Evolutionary conservation across 2,888 invertebrate species (phyloP).

Genomic region (Spisula subtruncata): DNA sequence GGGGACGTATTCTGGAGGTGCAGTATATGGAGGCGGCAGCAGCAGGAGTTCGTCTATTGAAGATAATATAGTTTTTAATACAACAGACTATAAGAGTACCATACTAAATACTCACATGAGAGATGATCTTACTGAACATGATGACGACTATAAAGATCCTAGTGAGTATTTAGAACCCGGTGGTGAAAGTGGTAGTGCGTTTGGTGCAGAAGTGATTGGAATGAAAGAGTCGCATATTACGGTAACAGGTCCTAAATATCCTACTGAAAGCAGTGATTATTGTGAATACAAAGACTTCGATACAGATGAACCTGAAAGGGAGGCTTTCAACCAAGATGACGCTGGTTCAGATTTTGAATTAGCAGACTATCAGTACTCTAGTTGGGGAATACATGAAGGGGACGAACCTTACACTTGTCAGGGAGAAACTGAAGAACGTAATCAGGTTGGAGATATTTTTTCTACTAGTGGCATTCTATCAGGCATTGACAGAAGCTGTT

Average conservation of each 20-base stretch:
- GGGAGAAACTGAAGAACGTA: background rate
- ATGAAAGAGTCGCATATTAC: background rate
- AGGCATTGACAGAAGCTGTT: background rate
- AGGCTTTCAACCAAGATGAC: background rate
- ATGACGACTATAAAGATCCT: conserved; percentile 31
- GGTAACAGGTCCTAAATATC: background rate
- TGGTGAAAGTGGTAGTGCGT: background rate
- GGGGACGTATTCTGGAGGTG: background rate
- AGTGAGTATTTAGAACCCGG: background rate
- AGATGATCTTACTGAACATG: conserved; percentile 8
- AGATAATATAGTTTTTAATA: background rate
- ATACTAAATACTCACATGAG: background rate
- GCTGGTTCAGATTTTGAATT: background rate
- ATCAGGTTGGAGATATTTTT: background rate
- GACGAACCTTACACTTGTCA: background rate
- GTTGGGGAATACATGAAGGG: background rate
- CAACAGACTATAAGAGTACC: background rate
- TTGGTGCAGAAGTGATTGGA: conserved; percentile 3
- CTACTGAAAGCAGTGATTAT: background rate
- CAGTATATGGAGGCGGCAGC: background rate
- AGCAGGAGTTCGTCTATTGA: background rate
- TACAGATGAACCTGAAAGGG: background rate
- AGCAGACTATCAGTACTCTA: background rate
- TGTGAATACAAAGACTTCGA: conserved; percentile 25
- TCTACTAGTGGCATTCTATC: background rate